phyloP scores from a whole-genome alignment of 2,888 invertebrate species.

The Xestia rhomboidea region DNA sequence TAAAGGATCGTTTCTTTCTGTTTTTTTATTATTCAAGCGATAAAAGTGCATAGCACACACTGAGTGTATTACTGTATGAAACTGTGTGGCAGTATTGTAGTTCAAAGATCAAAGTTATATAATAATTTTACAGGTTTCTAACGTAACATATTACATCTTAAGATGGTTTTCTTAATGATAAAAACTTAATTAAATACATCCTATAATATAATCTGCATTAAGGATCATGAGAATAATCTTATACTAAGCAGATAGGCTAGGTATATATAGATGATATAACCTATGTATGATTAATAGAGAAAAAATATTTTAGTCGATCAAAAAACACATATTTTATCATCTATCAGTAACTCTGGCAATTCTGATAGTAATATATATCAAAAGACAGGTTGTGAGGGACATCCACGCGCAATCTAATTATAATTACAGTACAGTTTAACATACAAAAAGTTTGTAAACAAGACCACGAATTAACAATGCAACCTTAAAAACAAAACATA shows the following conservation, averaged over 20 bases:
- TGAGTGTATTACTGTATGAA: neutral
- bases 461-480: no score
- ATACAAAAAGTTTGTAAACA: no score
- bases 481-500: neutral
- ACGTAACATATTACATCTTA: neutral
- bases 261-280: neutral
- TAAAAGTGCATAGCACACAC: neutral
- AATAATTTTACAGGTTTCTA: neutral
- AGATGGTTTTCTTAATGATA: neutral
- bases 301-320: neutral
- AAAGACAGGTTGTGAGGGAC: neutral
- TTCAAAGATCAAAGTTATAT: slow-evolving; percentile 26
- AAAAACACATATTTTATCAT: neutral
- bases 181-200: neutral
- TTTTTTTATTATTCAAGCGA: neutral
- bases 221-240: neutral
- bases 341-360: neutral
- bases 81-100: neutral
- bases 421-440: no score
- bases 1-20: neutral
- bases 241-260: neutral
- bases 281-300: neutral
- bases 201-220: neutral
- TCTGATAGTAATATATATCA: neutral
- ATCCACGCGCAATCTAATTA: neutral